Evolutionary conservation across 2,888 invertebrate genomes (phyloP).

Genomic region (Actias luna): DNA sequence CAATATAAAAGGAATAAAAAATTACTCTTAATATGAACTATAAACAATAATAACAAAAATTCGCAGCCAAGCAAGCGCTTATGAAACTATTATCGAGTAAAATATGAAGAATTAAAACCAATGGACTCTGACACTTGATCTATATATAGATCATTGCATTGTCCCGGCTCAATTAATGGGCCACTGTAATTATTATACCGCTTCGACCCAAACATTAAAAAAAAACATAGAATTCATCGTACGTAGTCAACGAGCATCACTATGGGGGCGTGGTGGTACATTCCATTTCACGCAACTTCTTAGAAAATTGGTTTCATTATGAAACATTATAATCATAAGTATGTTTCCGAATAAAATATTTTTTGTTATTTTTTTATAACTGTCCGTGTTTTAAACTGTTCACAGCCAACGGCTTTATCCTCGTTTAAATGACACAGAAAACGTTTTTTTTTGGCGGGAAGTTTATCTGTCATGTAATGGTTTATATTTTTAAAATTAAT

Average conservation of each 20-base stretch:
- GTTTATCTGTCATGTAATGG: too few relatives aligned
- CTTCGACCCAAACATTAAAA: conserved; percentile 20
- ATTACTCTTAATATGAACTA: not conserved
- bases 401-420: not conserved
- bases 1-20: not conserved
- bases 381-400: not conserved
- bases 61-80: not conserved
- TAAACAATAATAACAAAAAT: not conserved
- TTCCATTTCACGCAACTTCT: conserved; percentile 21
- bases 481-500: too few relatives aligned
- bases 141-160: conserved; percentile 13
- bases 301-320: conserved; percentile 19
- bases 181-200: conserved; percentile 46
- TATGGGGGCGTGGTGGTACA: conserved; percentile 19
- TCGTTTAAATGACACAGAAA: not conserved
- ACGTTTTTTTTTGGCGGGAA: too few relatives aligned
- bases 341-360: conserved; percentile 5
- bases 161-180: conserved; percentile 43
- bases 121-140: conserved; percentile 5
- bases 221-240: conserved; percentile 41
- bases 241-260: conserved; percentile 27
- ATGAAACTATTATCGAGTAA: conserved; percentile 14
- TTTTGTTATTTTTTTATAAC: not conserved
- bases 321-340: conserved; percentile 18
- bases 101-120: conserved; percentile 14